Evolutionary conservation across 2,797 vertebrate genomes (phyloP).

Genomic region (Halcyon leucocephala): DNA sequence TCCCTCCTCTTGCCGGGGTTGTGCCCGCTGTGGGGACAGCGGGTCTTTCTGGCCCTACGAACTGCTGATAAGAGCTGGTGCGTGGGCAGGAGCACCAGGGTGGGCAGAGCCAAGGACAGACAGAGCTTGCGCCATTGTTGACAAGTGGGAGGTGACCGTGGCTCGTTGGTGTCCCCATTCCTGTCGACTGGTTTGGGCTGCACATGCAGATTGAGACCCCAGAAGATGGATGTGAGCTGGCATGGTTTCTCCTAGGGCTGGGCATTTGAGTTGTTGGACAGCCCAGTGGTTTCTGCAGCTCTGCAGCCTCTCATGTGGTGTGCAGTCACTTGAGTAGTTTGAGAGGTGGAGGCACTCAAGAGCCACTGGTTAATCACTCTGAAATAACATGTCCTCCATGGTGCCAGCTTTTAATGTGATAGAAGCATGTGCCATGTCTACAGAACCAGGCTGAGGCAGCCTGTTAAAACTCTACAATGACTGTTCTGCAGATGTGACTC

Average conservation of each 20-base stretch:
- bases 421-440: not conserved
- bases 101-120: not conserved
- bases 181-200: not conserved
- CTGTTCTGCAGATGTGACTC: not conserved
- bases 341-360: not conserved
- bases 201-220: not conserved
- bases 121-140: not conserved
- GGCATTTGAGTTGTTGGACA: not conserved
- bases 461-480: not conserved
- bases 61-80: not conserved
- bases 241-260: not conserved
- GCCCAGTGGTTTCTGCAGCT: not conserved
- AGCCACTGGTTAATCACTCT: fast-evolving
- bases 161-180: not conserved
- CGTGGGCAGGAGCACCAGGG: not conserved
- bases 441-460: not conserved
- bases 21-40: not conserved
- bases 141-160: fast-evolving
- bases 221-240: fast-evolving
- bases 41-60: fast-evolving
- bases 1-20: not conserved
- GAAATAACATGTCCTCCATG: fast-evolving
- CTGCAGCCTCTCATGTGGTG: fast-evolving
- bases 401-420: not conserved
- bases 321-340: not conserved